Base-by-base conservation (phyloP, 1,140 invertebrate genomes). In the Drosophila pandora region DNA sequence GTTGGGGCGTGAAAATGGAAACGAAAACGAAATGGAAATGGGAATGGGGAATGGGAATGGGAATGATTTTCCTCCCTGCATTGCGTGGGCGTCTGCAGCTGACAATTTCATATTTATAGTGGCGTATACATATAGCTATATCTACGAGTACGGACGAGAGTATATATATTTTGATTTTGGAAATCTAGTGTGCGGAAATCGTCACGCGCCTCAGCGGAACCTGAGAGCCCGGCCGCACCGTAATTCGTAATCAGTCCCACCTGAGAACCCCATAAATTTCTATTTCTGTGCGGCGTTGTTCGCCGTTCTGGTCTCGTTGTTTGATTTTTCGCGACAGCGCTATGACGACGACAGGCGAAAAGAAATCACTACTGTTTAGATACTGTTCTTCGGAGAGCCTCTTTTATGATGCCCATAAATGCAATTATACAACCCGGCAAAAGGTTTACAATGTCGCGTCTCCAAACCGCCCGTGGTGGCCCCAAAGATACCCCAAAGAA, bases 321-420 rank as follows among this genome's bases (percentile, higher is more conserved):
- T 59, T 23, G 12, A 30, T 67, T 64, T 53, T 64, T 68, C 6
- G 64, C 64, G 64, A 68, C 64, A 57, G 72, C 67, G 59, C 9
- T 21, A 8, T 10, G 17, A 43, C 41, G 17, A 43, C 41, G 41
- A 77, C 71, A 50, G 83, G 47, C 68, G 55, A 79, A 75, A 77
- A 69, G 65, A 87, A 87, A 87, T 87, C 82, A 87, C 82, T 88
- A 88, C 82, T 88, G 83, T 87, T 82, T 87, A 87, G 82, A 87
- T 87, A 87, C 79, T 84, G 76, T 72, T 85, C 81, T 85, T 84
- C 47, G 85, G 76, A 69, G 68, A 72, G 62, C 43, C 83, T 84
- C 76, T 81, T 84, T 84, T 84, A 85, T 73, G 81, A 85, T 79
- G 64, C 62, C 83, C 67, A 87, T 85, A 85, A 87, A 85, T 85